These are phyloP conservation scores for Lepus timidus DNA, from an alignment of 2,113 vertebrate genomes.

Conservation along the genomic window DNA sequence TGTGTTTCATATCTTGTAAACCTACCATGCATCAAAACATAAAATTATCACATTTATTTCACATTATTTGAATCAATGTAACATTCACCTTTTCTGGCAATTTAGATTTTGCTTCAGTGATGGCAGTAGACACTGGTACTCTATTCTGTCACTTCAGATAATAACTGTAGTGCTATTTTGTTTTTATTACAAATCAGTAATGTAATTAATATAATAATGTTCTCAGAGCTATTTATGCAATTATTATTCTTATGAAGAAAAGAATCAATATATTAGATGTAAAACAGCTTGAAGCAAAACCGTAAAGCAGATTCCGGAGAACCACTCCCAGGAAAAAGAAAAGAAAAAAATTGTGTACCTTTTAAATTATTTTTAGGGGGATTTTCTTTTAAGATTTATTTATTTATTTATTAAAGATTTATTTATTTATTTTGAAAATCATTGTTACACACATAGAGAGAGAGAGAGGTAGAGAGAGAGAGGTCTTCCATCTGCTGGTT, in stretches of 20 bases:
- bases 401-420: too few species aligned
- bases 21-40: conserved; percentile 46
- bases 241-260: conserved; percentile 45
- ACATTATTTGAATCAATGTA: conserved; percentile 72
- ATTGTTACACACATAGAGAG: too few species aligned
- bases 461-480: too few species aligned
- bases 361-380: neutral
- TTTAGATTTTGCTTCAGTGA: conserved; percentile 73
- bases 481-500: too few species aligned
- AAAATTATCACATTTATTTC: conserved; percentile 64
- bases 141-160: conserved; percentile 64
- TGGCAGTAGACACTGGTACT: conserved; percentile 25
- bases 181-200: conserved; percentile 76
- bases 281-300: conserved; percentile 61
- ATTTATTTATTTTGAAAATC: too few species aligned
- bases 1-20: neutral
- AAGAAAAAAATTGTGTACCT: conserved; percentile 1
- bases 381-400: too few species aligned
- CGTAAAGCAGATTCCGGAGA: conserved; percentile 35
- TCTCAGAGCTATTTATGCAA: conserved; percentile 23
- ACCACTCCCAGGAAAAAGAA: neutral
- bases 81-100: conserved; percentile 61
- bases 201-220: conserved; percentile 68
- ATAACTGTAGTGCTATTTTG: conserved; percentile 62
- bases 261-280: neutral